phyloP scores from a whole-genome alignment of 2,888 invertebrate species.

The Teleogryllus oceanicus region DNA sequence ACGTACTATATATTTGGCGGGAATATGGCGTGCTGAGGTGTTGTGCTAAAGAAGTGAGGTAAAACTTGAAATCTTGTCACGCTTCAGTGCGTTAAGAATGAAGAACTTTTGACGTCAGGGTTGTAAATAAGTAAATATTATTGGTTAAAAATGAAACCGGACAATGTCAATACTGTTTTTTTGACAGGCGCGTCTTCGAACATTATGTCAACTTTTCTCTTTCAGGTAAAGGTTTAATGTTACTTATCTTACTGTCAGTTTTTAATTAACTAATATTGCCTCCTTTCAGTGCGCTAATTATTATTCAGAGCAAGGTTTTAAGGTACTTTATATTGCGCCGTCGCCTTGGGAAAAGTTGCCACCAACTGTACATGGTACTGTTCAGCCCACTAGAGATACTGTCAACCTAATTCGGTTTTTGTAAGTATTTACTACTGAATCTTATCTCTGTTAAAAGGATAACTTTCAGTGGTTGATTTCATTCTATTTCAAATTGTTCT shows the following conservation, averaged over 20 bases:
- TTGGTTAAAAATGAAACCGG: slow-evolving; percentile 28
- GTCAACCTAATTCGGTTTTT: slow-evolving; percentile 46
- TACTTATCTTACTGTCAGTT: not conserved
- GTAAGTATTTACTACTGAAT: slow-evolving; percentile 40
- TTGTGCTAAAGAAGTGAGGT: too few relatives aligned
- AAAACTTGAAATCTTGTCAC: too few relatives aligned
- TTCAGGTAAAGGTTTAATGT: slow-evolving; percentile 32
- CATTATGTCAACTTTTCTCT: slow-evolving; percentile 32
- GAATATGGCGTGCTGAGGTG: too few relatives aligned
- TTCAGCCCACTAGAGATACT: slow-evolving; percentile 43
- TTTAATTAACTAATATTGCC: slow-evolving; percentile 28
- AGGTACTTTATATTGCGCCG: slow-evolving; percentile 46
- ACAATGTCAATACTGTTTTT: slow-evolving; percentile 28
- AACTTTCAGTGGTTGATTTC: not conserved
- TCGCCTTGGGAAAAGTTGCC: slow-evolving; percentile 43
- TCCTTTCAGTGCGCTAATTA: slow-evolving; percentile 44
- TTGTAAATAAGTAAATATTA: too few relatives aligned
- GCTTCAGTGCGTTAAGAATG: too few relatives aligned
- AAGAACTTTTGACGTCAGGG: too few relatives aligned
- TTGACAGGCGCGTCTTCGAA: slow-evolving; percentile 27
- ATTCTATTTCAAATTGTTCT: slow-evolving; percentile 18
- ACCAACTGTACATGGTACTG: slow-evolving; percentile 39
- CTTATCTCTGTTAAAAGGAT: too few relatives aligned
- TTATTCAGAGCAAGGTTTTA: slow-evolving; percentile 44
- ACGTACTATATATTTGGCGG: too few relatives aligned